Base-by-base conservation (phyloP, 1,140 invertebrate species). In the Drosophila arizonae region DNA sequence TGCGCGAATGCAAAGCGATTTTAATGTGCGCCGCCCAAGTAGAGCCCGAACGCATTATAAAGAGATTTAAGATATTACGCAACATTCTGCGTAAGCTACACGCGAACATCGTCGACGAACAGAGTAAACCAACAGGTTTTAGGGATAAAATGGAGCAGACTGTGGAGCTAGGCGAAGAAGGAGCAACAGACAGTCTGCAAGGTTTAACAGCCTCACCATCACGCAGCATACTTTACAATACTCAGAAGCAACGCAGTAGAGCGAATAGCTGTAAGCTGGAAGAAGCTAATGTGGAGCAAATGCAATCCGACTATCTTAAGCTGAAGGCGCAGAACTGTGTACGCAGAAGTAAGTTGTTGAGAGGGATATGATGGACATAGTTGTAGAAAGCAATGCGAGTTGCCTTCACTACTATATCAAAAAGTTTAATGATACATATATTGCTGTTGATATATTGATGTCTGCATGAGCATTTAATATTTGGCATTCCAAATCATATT, bases 11-110 rank as follows among this genome's bases (percentile, higher is more conserved):
- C 57, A 84, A 80, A 36, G 90, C 90, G 0, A 88, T 91, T 46
- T 50, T 90, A 2, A 74, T 88, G 64, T 91, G 89, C 69, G 75
- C 89, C 6, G 46, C 79, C 10, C 86, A 91, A 39, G 89, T 91
- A n/a, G 68, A 90, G 8, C 58, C 64, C 3, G 30, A 66, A 33
- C 84, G 90, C 11, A 82, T 91, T 6, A 51, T 91, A 1, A 91
- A 91, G 66, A 77, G 90, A 43, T 91, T 91, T 50, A 91, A 90
- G 41, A 90, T 91, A 70, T 56, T 91, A 56, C 80, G 86, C 24
- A 82, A 68, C 8, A 61, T 77, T 17, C 45, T 90, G 50, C 76
- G 72, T 8, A 91, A 91, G 43, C 58, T 91, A 6, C 81, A 78
- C 13, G 63, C 56, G 28, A 66, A 43, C 58, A 33, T 90, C 0